Conservation (phyloP, 2,797 vertebrate species). For the Tolypeutes matacus region DNA sequence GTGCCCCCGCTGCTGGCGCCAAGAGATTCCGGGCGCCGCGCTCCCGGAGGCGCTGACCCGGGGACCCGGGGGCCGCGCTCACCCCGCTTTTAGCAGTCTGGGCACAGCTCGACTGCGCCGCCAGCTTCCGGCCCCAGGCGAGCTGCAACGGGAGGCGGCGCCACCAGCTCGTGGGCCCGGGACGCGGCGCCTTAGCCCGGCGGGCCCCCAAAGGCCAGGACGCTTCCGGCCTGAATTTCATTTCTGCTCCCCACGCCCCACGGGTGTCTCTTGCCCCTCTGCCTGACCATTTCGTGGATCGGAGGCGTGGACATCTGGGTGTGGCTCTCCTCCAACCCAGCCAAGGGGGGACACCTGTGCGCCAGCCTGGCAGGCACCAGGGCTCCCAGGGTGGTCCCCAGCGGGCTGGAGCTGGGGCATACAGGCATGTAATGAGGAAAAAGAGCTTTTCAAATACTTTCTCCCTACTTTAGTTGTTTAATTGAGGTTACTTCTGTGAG, state of each 20-base stretch:
- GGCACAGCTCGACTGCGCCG: background rate
- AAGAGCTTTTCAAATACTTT: background rate
- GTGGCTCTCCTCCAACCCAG: background rate
- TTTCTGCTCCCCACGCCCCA: background rate
- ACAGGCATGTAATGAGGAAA: background rate
- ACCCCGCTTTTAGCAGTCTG: background rate
- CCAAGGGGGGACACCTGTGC: too few species aligned
- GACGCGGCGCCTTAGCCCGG: background rate
- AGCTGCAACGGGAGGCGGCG: background rate
- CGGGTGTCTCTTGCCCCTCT: background rate
- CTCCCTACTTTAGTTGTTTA: background rate
- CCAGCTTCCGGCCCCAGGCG: background rate
- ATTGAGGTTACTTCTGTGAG: background rate
- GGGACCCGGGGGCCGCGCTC: background rate
- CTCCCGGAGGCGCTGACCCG: background rate
- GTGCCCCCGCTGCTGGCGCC: background rate
- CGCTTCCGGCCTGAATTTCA: background rate
- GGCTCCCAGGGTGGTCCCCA: background rate
- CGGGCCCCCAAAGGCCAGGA: background rate
- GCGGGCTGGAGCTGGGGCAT: accelerated
- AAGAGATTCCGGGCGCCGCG: background rate
- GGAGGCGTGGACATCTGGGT: too few species aligned
- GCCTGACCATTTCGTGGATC: background rate
- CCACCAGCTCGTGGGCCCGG: background rate
- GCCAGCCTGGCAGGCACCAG: background rate